Evolutionary conservation across 2,888 invertebrate genomes (phyloP), one percentile per base, ranked within the genome.

Genomic region (Trachelus troglodyta): DNA sequence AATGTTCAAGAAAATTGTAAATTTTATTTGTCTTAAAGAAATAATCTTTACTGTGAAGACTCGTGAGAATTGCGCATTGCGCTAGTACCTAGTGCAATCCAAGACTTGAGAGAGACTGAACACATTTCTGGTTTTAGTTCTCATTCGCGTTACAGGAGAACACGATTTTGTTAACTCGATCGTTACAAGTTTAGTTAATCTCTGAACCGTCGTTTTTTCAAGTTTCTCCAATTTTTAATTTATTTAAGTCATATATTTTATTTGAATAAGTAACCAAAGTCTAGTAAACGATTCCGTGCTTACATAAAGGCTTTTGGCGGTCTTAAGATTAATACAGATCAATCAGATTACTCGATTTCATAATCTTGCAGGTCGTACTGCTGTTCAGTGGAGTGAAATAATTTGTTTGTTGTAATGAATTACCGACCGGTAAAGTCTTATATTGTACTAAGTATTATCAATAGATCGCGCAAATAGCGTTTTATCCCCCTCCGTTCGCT

Each of bases 41-140:
- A 56, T 56, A 56, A 56, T 56, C 2, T 56, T 56, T 15, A 35
- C 56, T 9, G 6, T 9, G 23, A 23, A 56, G 23, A 56, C 56
- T 56, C 37, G 76, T 75, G 75, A 74, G 77, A 79, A 78, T 81
- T 79, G 81, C 82, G 81, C 81, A 81, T 79, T 82, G 81, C 81
- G 79, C 80, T 80, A 79, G 76, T 79, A 73, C 68, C 56, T 23
- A 23, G 56, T 56, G 15, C 56, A 6, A 56, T 23, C 40, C 23
- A 56, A 56, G 56, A 15, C 56, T 56, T 56, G 2, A 6, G 23
- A 23, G 56, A 56, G 56, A 56, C 56, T 56, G 56, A 56, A 56
- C 23, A 56, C 23, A 56, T 56, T 56, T 23, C 23, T 56, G 23
- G 2, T 23, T 23, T 56, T 56, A 56, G 15, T 56, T 56, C 23